phyloP scores from a whole-genome alignment of 1,140 invertebrate species.

The Bombus breviceps region DNA sequence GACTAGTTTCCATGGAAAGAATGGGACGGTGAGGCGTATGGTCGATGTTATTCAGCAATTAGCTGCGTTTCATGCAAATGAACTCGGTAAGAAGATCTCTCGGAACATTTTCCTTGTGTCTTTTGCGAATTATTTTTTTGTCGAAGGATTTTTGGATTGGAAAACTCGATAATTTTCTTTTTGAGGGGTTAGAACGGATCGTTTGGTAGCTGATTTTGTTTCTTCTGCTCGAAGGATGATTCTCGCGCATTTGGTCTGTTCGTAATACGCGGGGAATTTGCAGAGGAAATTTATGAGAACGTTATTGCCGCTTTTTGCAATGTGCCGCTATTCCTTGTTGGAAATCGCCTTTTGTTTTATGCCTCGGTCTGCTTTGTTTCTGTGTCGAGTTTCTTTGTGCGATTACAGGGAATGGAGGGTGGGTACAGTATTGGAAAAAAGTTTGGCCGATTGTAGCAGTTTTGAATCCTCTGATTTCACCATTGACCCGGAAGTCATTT shows the following conservation, averaged over 20 bases:
- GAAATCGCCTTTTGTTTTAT: slow-evolving; percentile 4
- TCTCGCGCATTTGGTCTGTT: background rate
- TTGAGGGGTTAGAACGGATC: background rate
- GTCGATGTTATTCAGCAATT: slow-evolving; percentile 38
- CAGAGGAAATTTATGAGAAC: background rate
- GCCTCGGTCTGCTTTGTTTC: background rate
- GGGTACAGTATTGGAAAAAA: too few relatives aligned
- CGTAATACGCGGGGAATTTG: background rate
- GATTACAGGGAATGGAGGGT: too few relatives aligned
- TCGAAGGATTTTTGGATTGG: background rate
- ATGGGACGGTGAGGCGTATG: too few relatives aligned
- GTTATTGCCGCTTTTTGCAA: background rate
- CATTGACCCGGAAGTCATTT: background rate
- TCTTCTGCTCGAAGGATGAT: background rate
- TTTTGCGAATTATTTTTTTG: background rate
- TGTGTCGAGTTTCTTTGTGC: background rate
- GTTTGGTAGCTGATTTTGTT: background rate
- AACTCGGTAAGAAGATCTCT: background rate
- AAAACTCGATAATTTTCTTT: background rate
- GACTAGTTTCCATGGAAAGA: too few relatives aligned
- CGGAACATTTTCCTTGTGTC: background rate
- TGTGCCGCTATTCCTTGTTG: background rate
- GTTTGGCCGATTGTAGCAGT: too few relatives aligned
- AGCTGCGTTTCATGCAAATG: slow-evolving; percentile 35
- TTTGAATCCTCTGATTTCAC: too few relatives aligned